Evolutionary conservation across 2,797 vertebrate genomes (phyloP), one percentile per base, ranked within the genome.

Genomic region (Poecilia wingei): DNA sequence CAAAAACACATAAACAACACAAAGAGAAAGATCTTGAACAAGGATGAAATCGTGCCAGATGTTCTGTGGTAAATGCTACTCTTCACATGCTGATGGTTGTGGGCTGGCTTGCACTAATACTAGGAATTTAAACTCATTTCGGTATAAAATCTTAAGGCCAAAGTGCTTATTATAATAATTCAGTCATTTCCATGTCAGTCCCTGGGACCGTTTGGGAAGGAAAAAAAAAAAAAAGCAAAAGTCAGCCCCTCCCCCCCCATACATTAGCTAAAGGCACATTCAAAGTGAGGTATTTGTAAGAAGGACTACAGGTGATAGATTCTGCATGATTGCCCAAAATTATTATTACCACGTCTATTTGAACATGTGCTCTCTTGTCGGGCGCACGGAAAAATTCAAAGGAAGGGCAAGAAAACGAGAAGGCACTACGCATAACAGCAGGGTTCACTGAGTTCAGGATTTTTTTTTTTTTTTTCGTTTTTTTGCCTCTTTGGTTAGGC

Each of bases 81-180:
- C 91, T 90, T 47, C 74, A 83, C 77, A 75, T 87, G 86, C 81
- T 89, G 82, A 81, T 75, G 81, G 86, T 86, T 93, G 85, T 86
- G 92, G 94, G 87, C 80, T 87, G 86, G 83, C 91, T 89, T 82
- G 70, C 84, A 86, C 84, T 71, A 88, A 87, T 88, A 91, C 89
- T 90, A 83, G 71, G 36, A 77, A 39, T 74, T 75, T 75, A 22
- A 43, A 73, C 53, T 75, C 28, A 2, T 47, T 64, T 75, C 20
- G 4, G 14, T 78, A 79, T 87, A 86, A 83, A 89, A 87, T 84
- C 49, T 81, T 84, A 33, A 84, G 91, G 86, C 90, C 91, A 93
- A 95, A 95, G 94, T 95, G 94, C 93, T 93, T 89, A 89, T 93
- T 86, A 77, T 86, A 86, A 77, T 86, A 86, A 92, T 94, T 95